Base-by-base conservation (phyloP, 2,113 vertebrate genomes). In the Tursiops truncatus region DNA sequence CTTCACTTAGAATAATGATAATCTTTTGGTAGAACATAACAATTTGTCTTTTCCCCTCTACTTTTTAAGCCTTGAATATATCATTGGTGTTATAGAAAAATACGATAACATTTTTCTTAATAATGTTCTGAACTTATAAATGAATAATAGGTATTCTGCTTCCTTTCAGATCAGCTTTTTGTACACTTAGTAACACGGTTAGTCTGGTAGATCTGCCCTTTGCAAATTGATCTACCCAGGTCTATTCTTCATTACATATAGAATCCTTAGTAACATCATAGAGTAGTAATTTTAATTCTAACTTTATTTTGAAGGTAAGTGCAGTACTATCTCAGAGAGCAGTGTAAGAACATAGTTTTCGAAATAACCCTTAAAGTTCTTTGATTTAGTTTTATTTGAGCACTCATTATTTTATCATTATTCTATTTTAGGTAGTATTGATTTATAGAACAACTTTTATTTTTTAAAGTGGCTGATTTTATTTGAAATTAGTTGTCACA, bases 221-320 rank as follows among this genome's bases (percentile, higher is more conserved):
- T 77, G 31, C 76, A 81, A 82, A 76, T 67, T 70, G 91, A 67
- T 70, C 36, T 91, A 77, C 44, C 53, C 63, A 88, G n/a, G 21
- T 91, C 8, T 88, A 18, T 80, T 91, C 70, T 91, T 92, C 50
- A 89, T 95, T 89, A 53, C 94, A n/a, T 60, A 71, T 67, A 38
- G 76, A 92, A 62, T 94, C 18, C 14, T 50, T 44, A 63, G 11
- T 94, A 73, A 95, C 41, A 82, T 67, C 36, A 58, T 83, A 36
- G 77, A 41, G 50, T 58, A 47, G n/a, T 63, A 50, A 83, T 96
- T 96, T 91, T 89, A 89, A 89, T 95, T 94, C 38, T 91, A 70
- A 95, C 44, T 36, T 90, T 73, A 60, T 88, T 91, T 97, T 92
- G 21, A 76, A 81, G 20, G 14, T 95, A 89, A 92, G 70, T 94